Evolutionary conservation across 2,888 invertebrate species (phyloP).

Genomic region (Metellina segmentata): DNA sequence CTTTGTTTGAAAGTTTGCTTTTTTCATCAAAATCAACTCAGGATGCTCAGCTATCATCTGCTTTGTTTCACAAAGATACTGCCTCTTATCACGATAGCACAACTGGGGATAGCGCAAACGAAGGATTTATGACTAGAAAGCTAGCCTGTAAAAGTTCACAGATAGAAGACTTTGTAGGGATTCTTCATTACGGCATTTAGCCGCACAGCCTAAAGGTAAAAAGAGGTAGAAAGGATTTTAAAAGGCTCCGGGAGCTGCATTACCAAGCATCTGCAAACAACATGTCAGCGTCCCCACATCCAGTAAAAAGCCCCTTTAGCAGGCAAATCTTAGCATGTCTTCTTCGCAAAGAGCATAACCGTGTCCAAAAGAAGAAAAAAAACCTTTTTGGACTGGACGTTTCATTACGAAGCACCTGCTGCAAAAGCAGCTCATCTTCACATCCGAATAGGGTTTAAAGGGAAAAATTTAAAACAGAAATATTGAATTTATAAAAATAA

Average conservation of each 20-base stretch:
- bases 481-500: too few species aligned
- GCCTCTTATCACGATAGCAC: neutral
- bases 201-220: slow-evolving; percentile 13
- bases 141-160: neutral
- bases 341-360: too few species aligned
- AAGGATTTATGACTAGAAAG: neutral
- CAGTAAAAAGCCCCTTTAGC: neutral
- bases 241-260: neutral
- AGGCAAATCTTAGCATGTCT: too few species aligned
- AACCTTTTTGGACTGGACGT: too few species aligned
- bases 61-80: slow-evolving; percentile 53
- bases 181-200: slow-evolving; percentile 50
- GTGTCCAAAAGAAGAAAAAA: too few species aligned
- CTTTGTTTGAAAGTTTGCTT: slow-evolving; percentile 38
- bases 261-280: too few species aligned
- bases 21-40: slow-evolving; percentile 40
- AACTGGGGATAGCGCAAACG: neutral
- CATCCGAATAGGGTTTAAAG: too few species aligned
- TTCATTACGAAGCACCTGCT: too few species aligned
- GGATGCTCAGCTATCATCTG: neutral
- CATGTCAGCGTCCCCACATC: neutral
- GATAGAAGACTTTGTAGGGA: slow-evolving; percentile 18
- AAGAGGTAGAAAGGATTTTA: neutral
- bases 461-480: too few species aligned
- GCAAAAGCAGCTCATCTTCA: too few species aligned